Evolutionary conservation across 1,140 invertebrate species (phyloP).

Genomic region (Hyles vespertilio): DNA sequence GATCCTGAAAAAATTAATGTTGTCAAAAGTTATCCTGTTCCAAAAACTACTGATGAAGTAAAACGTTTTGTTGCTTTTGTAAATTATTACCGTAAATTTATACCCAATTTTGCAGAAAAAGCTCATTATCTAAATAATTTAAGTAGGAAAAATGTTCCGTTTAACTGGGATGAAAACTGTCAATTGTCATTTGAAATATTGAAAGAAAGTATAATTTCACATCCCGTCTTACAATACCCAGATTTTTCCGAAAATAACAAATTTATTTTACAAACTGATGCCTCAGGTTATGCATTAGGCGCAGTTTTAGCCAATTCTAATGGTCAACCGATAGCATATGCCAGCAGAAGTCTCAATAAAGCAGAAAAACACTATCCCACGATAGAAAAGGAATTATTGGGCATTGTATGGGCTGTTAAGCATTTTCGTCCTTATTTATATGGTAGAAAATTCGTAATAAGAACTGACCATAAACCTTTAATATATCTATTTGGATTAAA

Average conservation of each 20-base stretch:
- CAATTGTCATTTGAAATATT: constrained; percentile 39
- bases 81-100: constrained; percentile 20
- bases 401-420: too few relatives aligned
- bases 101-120: constrained; percentile 20
- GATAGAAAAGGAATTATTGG: too few relatives aligned
- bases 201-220: constrained; percentile 26
- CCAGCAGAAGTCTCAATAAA: constrained; percentile 13
- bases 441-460: too few relatives aligned
- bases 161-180: constrained; percentile 12
- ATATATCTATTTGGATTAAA: too few relatives aligned
- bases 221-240: constrained; percentile 32
- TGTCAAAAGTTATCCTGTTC: constrained; percentile 6
- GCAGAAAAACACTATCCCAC: too few relatives aligned
- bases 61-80: constrained; percentile 3
- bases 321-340: constrained; percentile 50
- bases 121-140: constrained; percentile 2
- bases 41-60: constrained; percentile 5
- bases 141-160: constrained; percentile 7
- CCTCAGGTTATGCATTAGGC: constrained; percentile 31
- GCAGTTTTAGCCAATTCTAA: constrained; percentile 41
- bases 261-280: constrained; percentile 7
- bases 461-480: too few relatives aligned
- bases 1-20: too few relatives aligned
- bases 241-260: constrained; percentile 15
- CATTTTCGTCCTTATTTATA: too few relatives aligned